Evolutionary conservation across 37 sponge, comb jelly and placozoan species (phyloP), one percentile per base, ranked within the genome.

Genomic region (Oopsacas minuta): DNA sequence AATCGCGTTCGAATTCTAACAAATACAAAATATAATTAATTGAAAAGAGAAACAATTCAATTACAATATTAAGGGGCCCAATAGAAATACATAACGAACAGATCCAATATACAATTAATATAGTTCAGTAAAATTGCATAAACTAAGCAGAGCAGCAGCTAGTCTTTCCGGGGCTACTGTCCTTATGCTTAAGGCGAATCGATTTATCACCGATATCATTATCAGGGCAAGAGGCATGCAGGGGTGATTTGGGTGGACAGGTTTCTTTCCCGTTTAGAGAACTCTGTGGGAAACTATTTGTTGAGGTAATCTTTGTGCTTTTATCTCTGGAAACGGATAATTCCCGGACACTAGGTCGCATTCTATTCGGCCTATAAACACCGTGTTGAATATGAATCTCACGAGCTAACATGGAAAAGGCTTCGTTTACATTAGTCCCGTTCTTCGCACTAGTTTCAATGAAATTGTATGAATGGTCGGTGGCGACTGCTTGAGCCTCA

Each of bases 381-480:
- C 75, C 85, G 12, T 84, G 52, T 36, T 52, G 15, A 12, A 46
- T 52, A 17, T 46, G 52, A 25, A 84, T 53, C 82, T 39, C 85
- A 8, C 49, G n/a, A n/a, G 85, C 53, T 3, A 84, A 32, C 3
- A 46, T 23, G 15, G 52, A 1, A 36, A 84, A 84, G 5, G 85
- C 85, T 75, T 84, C 85, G 3, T 53, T 25, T 7, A 84, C 81
- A 37, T 84, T 84, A 20, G 22, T 39, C 81, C 85, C 85, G 23
- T 39, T 46, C 49, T 84, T 39, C 3, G 85, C 85, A 52, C 85
- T 84, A 8, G 85, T 84, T n/a, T 84, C 85, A 8, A 84, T 46
- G 49, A 69, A 84, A n/a, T 52, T 39, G 23, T 36, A 38, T 32
- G 52, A 36, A 69, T 84, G 49, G 12, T 51, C 37, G 30, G 82